Conservation (phyloP, 2,888 invertebrate genomes). For the Parnassius smintheus region DNA sequence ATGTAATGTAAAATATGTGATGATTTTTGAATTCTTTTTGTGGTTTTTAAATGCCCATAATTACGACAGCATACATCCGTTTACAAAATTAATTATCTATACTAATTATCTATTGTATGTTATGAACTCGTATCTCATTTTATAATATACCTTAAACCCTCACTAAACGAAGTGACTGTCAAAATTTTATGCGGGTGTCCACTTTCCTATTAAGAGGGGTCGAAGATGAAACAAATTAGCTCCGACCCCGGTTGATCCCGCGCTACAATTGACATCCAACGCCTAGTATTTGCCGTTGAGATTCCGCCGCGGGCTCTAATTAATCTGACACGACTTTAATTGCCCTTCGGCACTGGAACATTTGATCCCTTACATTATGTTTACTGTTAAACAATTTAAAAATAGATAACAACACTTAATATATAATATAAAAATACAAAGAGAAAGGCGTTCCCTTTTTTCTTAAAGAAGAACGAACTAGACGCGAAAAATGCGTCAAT, state of each 20-base stretch:
- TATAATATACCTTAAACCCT: slow-evolving; percentile 10
- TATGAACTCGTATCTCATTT: not conserved
- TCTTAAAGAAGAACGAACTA: too few species aligned
- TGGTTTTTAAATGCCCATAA: too few species aligned
- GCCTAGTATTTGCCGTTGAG: slow-evolving; percentile 42
- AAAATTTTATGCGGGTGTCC: slow-evolving; percentile 67
- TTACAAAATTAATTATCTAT: too few species aligned
- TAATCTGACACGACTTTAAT: slow-evolving; percentile 52
- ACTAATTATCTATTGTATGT: not conserved
- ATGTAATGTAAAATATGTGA: too few species aligned
- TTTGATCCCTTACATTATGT: slow-evolving; percentile 6
- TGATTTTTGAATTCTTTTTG: too few species aligned
- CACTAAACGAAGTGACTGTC: slow-evolving; percentile 18
- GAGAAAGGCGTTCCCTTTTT: too few species aligned
- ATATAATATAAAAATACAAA: too few species aligned
- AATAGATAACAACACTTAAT: too few species aligned
- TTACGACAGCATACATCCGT: too few species aligned
- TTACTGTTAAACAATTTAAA: not conserved
- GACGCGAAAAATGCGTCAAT: too few species aligned
- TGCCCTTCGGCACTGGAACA: slow-evolving; percentile 36
- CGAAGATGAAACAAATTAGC: slow-evolving; percentile 46
- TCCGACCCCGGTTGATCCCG: slow-evolving; percentile 43
- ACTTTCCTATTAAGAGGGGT: slow-evolving; percentile 61
- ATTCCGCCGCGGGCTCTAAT: slow-evolving; percentile 55
- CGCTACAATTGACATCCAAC: slow-evolving; percentile 43